Base-by-base conservation (phyloP, 2,797 vertebrate species). In the Sitta carolinensis region DNA sequence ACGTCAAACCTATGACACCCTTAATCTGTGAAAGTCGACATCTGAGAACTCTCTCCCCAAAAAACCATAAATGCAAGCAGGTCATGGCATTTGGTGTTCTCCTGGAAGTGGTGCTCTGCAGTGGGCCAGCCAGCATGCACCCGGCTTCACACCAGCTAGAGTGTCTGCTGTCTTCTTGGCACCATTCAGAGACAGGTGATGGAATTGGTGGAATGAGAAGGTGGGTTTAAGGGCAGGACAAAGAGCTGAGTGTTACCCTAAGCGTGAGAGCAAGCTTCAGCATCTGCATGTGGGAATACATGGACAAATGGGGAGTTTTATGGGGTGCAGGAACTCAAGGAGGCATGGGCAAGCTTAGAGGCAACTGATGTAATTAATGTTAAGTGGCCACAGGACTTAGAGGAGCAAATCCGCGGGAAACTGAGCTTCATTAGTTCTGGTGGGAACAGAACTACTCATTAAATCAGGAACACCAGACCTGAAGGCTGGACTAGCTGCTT, bases 361-460 rank as follows among this genome's bases (percentile, higher is more conserved):
- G 43, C 69, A 72, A 42, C 43, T 81, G 76, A 34, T 1, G 1
- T 90, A 85, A 88, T 87, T 89, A 61, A 40, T 7, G 18, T 54
- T 57, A 55, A 84, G 58, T 75, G 91, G 63, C 76, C 73, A 75
- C n/a, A 72, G 54, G 76, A 79, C 62, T 81, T 72, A 27, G 16
- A 84, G 83, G 59, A 93, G 51, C 85, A 94, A 80, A 91, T 86
- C 69, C 0, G 0, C 55, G 55, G 91, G 79, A 94, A 94, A 42
- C 27, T 4, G 42, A 73, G 47, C 73, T 94, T 94, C 55, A 64
- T 93, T 96, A 88, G 73, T 68, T 89, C 38, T 84, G 68, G 22
- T 78, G 58, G 88, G 76, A 94, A 87, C 59, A 90, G 48, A 87
- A n/a, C 45, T 92, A 17, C 38, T 70, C 58, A 43, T 91, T 91